A percentile compares a stretch with the other conserved stretches of the same genome.
phyloP scores from a whole-genome alignment of 1,140 invertebrate genomes.

The Drosophila santomea region DNA sequence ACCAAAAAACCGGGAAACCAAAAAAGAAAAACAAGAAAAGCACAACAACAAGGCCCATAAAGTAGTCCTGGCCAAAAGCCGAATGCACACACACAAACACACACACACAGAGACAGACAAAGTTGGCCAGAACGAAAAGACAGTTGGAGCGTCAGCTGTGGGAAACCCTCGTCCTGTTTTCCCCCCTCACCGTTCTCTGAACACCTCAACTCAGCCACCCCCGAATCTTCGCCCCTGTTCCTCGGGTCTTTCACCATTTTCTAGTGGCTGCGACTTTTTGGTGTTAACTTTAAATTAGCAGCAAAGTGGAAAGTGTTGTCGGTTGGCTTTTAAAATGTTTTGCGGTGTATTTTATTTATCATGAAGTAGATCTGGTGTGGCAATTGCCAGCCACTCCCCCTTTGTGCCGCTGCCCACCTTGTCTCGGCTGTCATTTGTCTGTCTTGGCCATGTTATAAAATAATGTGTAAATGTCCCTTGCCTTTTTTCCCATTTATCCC shows the following conservation, averaged over 20 bases:
- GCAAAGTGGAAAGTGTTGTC: slow-evolving; percentile 83
- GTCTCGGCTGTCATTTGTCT: slow-evolving; percentile 59
- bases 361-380: slow-evolving; percentile 66
- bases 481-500: slow-evolving; percentile 25
- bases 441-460: slow-evolving; percentile 57
- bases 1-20: slow-evolving; percentile 23
- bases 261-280: slow-evolving; percentile 74
- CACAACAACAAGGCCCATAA: slow-evolving; percentile 57
- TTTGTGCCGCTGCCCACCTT: slow-evolving; percentile 31
- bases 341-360: slow-evolving; percentile 82
- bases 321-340: slow-evolving; percentile 82
- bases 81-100: not conserved
- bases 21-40: slow-evolving; percentile 44
- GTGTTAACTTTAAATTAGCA: slow-evolving; percentile 83
- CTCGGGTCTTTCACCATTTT: slow-evolving; percentile 49
- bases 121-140: slow-evolving; percentile 52
- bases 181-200: not conserved
- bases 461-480: slow-evolving; percentile 58
- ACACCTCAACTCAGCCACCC: not conserved
- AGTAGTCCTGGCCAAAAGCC: slow-evolving; percentile 47
- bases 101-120: slow-evolving; percentile 32
- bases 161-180: slow-evolving; percentile 40
- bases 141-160: slow-evolving; percentile 49
- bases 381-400: slow-evolving; percentile 39
- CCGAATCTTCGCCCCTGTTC: slow-evolving; percentile 1